phyloP scores from a whole-genome alignment of 1,140 invertebrate species.

The Pachyrhynchus sulphureomaculatus region DNA sequence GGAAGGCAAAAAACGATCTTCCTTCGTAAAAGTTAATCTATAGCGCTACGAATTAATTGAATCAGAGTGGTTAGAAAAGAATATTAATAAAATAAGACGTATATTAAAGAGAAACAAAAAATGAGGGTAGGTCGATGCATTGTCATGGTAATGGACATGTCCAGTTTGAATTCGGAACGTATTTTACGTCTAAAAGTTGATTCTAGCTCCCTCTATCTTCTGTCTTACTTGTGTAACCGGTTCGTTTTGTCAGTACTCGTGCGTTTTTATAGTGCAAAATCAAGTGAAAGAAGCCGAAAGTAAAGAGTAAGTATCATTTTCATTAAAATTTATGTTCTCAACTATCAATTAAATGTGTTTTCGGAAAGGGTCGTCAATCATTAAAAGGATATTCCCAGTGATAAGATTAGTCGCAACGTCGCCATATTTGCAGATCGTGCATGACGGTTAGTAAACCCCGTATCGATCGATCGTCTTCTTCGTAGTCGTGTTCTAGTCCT shows the following conservation, averaged over 20 bases:
- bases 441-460: slow-evolving; percentile 43
- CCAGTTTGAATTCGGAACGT: slow-evolving; percentile 5
- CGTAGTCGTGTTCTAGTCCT: slow-evolving; percentile 49
- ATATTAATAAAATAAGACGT: no score
- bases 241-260: slow-evolving; percentile 16
- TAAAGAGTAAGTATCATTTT: slow-evolving; percentile 17
- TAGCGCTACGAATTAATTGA: no score
- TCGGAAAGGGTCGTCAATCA: not conserved
- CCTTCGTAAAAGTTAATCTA: not conserved
- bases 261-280: slow-evolving; percentile 2
- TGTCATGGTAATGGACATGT: slow-evolving; percentile 8
- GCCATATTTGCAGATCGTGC: slow-evolving; percentile 38
- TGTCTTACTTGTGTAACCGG: slow-evolving; percentile 19
- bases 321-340: slow-evolving; percentile 3
- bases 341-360: not conserved
- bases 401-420: slow-evolving; percentile 15
- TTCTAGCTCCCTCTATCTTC: slow-evolving; percentile 19
- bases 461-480: slow-evolving; percentile 41
- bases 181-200: not conserved
- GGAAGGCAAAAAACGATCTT: not conserved
- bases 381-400: not conserved
- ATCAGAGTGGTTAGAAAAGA: no score
- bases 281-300: not conserved
- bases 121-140: not conserved
- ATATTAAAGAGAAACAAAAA: not conserved